These are phyloP conservation scores for Thymelicus acteon DNA, from an alignment of 2,888 invertebrate species.

Conservation along the genomic window DNA sequence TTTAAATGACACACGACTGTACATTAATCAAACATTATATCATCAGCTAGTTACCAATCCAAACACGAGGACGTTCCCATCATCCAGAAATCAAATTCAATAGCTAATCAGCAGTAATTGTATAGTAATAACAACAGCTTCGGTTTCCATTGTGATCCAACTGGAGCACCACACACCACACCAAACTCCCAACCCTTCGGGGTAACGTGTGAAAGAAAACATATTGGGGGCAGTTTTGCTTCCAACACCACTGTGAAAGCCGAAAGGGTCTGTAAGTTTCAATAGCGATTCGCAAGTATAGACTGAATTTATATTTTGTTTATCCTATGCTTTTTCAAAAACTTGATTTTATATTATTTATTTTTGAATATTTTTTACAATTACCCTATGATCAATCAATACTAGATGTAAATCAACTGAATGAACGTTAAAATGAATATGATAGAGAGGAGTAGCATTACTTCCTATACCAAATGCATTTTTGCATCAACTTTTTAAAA, in stretches of 20 bases:
- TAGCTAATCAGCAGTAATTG: slow-evolving; percentile 55
- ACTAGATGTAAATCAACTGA: too few relatives aligned
- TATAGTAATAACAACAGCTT: slow-evolving; percentile 49
- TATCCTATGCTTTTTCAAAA: too few relatives aligned
- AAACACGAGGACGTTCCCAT: slow-evolving; percentile 14
- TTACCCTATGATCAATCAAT: too few relatives aligned
- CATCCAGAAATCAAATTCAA: slow-evolving; percentile 46
- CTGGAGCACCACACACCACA: slow-evolving; percentile 45
- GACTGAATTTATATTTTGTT: too few relatives aligned
- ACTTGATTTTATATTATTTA: too few relatives aligned
- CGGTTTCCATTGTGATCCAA: slow-evolving; percentile 48
- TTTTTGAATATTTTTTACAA: too few relatives aligned
- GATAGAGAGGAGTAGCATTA: too few relatives aligned
- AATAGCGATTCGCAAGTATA: not conserved
- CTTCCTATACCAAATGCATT: too few relatives aligned
- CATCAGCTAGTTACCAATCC: slow-evolving; percentile 5
- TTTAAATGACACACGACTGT: too few relatives aligned
- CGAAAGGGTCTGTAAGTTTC: slow-evolving; percentile 16
- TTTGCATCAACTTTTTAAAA: not conserved
- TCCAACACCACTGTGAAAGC: slow-evolving; percentile 40
- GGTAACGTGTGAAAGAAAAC: slow-evolving; percentile 55
- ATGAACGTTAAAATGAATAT: too few relatives aligned
- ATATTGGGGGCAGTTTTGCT: slow-evolving; percentile 50
- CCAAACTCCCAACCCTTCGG: slow-evolving; percentile 47
- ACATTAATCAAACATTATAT: too few relatives aligned